Evolutionary conservation across 2,888 invertebrate species (phyloP).

Genomic region (Apoderus coryli): DNA sequence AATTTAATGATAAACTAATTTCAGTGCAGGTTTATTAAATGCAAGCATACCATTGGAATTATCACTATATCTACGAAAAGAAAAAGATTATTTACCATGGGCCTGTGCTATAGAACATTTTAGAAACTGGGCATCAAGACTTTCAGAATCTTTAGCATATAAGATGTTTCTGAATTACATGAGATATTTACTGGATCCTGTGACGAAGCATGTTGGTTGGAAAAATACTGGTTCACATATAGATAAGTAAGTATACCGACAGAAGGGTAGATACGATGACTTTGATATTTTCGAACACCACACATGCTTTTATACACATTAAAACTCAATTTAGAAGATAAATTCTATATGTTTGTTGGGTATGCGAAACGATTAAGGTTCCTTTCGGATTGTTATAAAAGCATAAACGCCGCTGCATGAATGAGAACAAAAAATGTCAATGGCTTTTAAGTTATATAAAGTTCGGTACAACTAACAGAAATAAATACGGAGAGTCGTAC

Average conservation of each 20-base stretch:
- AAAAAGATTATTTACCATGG: conserved; percentile 75
- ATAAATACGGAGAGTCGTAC: too few species aligned
- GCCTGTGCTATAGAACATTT: conserved; percentile 62
- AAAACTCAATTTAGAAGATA: too few species aligned
- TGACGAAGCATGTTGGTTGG: conserved; percentile 48
- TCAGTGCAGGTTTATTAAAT: conserved; percentile 47
- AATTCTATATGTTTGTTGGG: too few species aligned
- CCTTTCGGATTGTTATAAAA: too few species aligned
- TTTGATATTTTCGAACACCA: too few species aligned
- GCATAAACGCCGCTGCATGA: too few species aligned
- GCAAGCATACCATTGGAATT: conserved; percentile 49
- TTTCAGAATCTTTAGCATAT: conserved; percentile 55
- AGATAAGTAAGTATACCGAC: conserved; percentile 43
- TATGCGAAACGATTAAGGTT: too few species aligned
- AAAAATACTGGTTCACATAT: conserved; percentile 46
- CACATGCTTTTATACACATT: too few species aligned
- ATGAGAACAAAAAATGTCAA: too few species aligned
- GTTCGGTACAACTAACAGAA: too few species aligned
- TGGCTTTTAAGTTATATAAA: too few species aligned
- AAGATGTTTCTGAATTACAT: conserved; percentile 50
- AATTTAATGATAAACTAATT: conserved; percentile 6
- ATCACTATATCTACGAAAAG: conserved; percentile 49
- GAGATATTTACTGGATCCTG: conserved; percentile 41
- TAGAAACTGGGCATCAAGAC: conserved; percentile 53
- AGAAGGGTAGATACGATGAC: too few species aligned